A percentile compares a stretch with the other conserved stretches of the same genome.
phyloP scores from a whole-genome alignment of 2,797 vertebrate species.

The Chelon labrosus region DNA sequence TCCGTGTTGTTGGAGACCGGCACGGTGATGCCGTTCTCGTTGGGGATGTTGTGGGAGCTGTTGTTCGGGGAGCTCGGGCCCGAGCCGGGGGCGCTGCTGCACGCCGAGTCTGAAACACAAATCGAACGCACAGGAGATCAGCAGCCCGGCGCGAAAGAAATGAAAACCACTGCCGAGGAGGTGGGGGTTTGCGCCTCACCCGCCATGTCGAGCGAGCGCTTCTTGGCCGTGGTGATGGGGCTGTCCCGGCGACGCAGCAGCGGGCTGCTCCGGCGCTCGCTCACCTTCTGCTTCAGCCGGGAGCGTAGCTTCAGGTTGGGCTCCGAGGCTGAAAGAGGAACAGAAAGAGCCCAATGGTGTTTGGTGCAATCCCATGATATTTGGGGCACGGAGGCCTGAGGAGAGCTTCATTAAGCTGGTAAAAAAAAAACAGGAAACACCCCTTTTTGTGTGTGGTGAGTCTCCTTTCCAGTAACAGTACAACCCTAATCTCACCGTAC shows the following conservation, averaged over 20 bases:
- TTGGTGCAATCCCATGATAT: background rate
- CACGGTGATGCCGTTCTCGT: slow-evolving; percentile 90
- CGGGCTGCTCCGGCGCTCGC: slow-evolving; percentile 94
- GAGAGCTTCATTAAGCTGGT: background rate
- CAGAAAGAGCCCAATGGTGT: background rate
- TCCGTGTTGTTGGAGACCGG: slow-evolving; percentile 87
- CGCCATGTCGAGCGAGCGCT: slow-evolving; percentile 93
- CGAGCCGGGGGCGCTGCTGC: slow-evolving; percentile 95
- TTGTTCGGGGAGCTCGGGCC: slow-evolving; percentile 98
- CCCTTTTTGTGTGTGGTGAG: too few species aligned
- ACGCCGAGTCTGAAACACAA: slow-evolving; percentile 89
- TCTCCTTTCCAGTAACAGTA: background rate
- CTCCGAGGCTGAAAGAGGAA: slow-evolving; percentile 88
- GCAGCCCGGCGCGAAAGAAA: background rate
- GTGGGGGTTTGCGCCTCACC: slow-evolving; percentile 71
- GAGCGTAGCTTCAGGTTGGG: slow-evolving; percentile 97
- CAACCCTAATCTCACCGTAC: background rate
- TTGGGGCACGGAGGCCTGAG: background rate
- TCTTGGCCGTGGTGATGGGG: slow-evolving; percentile 91
- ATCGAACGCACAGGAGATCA: background rate
- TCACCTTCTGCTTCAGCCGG: slow-evolving; percentile 96
- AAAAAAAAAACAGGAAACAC: background rate
- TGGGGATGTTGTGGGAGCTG: slow-evolving; percentile 93
- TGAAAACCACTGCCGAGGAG: too few species aligned
- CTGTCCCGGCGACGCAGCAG: slow-evolving; percentile 92